Base-by-base conservation (phyloP, 1,140 invertebrate species). In the Platyscapa corneri region DNA sequence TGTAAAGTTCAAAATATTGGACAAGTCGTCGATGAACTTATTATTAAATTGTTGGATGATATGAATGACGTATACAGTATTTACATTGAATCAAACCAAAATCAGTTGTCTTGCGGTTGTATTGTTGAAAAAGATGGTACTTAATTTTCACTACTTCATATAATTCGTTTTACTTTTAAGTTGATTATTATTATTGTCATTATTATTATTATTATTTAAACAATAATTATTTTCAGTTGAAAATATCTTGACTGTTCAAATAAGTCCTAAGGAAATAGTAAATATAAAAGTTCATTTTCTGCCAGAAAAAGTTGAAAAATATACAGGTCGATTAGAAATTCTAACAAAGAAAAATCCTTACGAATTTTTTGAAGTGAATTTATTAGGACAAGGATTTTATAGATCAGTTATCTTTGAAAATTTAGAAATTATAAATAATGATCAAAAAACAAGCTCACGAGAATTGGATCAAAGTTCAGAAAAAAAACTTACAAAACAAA, bases 301-400 rank as follows among this genome's bases (percentile, higher is more conserved):
- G 3, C 87, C 90, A 20, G 82, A 14, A 14, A 34, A 86, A 20
- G 27, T 83, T 1, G 86, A 86, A 32, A 89, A 86, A 12, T 86
- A 86, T 39, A 16, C 49, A 14, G 86, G 83, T 23, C 82, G 86
- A 37, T 82, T 92, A 23, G 80, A 81, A 20, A 27, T 91, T 65
- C 53, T 79, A 32, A 82, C 90, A 0, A 39, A 86, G 7, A 88
- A 89, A n/a, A 93, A 93, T 89, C 91, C 90, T 3, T 90, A 90
- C 34, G 90, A 92, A 56, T 88, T 88, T 81, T 30, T 89, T 32
- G 85, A 67, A 32, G 81, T 91, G 0, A 56, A 87, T 42, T 46
- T 92, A 7, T 76, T 88, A 5, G 91, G 87, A 8, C 88, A 91
- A 83, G 87, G 85, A 16, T 92, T 90, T 46, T 14, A 72, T 56